Base-by-base conservation (phyloP, 2,797 vertebrate genomes). In the Artibeus jamaicensis region DNA sequence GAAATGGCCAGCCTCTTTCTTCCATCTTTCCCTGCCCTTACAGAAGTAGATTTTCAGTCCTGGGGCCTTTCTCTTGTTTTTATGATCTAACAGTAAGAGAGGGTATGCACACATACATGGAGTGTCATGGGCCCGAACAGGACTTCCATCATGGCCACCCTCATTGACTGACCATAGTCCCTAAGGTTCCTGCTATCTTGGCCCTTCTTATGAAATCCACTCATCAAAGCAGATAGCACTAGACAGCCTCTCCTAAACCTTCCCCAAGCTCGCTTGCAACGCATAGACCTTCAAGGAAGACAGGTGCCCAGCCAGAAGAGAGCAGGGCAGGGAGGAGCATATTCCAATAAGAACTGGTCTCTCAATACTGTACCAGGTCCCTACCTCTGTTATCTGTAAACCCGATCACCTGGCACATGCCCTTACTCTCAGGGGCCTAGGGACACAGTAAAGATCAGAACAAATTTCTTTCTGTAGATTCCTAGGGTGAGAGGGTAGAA, bases 401-500 rank as follows among this genome's bases (percentile, higher is more conserved):
- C 50, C 29, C 0, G 32, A 73, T 70, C 24, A 32, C 34, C 4
- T 16, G 24, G 8, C 3, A 57, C 8, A 9, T 42, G 21, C 24
- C 21, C 21, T 87, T n/a, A 44, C 53, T 53, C 24, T 59, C 53
- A 26, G 48, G 37, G 37, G 2, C 15, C 55, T 42, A 7, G n/a
- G n/a, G n/a, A n/a, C n/a, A n/a, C n/a, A n/a, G 29, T 34, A 53
- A 15, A 32, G 53, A 22, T 3, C 29, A 16, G 55, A 32, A 26
- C 39, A 87, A 74, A 74, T 39, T 14, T 32, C 32, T 32, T 15
- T 57, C 39, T 74, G 21, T n/a, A 34, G 39, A 42, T n/a, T 34
- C 5, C 32, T 34, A 0, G 0, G 0, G 50, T n/a, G 9, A 62
- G 29, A 62, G 32, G 37, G 29, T 9, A 59, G 34, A 44, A 46